Percentiles rank a stretch among this genome's conserved stretches.
Conservation (phyloP, 2,888 invertebrate species). For the Incurvaria masculella region DNA sequence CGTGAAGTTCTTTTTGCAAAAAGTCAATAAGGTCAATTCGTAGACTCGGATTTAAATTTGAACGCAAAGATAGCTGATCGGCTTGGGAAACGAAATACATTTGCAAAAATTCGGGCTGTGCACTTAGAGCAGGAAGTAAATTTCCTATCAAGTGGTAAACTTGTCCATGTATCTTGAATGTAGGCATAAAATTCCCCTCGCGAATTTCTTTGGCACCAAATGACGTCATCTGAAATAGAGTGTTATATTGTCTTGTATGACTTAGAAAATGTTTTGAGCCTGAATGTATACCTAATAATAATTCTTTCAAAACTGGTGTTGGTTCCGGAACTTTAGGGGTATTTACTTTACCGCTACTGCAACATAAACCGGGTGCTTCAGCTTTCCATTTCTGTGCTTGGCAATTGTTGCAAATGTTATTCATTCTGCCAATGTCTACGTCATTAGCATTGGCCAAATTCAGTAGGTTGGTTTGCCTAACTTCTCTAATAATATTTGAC, state of each 20-base stretch:
- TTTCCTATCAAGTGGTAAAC: conserved; percentile 9
- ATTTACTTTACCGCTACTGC: conserved; percentile 16
- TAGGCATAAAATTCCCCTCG: conserved; percentile 9
- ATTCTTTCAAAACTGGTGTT: conserved; percentile 8
- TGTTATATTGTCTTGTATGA: conserved; percentile 9
- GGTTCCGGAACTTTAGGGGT: conserved; percentile 14
- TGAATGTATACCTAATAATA: conserved; percentile 8
- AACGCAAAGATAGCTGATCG: conserved; percentile 8
- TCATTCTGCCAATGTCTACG: conserved; percentile 14
- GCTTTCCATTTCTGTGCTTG: conserved; percentile 14
- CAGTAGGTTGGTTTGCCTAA: no score
- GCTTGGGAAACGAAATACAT: conserved; percentile 13
- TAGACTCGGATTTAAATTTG: conserved; percentile 10
- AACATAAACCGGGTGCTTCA: conserved; percentile 17
- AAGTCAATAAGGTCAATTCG: conserved; percentile 12
- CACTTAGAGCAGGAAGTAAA: conserved; percentile 10
- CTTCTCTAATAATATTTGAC: no score
- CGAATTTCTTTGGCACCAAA: conserved; percentile 12
- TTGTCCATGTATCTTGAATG: conserved; percentile 9
- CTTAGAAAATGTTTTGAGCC: conserved; percentile 9
- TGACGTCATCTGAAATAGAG: conserved; percentile 9
- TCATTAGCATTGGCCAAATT: conserved; percentile 10
- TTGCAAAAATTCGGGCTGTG: conserved; percentile 12
- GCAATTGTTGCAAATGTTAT: conserved; percentile 14
- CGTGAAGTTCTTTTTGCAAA: conserved; percentile 12